Evolutionary conservation across 2,888 invertebrate genomes (phyloP).

Genomic region (Tetrapedia diversipes): DNA sequence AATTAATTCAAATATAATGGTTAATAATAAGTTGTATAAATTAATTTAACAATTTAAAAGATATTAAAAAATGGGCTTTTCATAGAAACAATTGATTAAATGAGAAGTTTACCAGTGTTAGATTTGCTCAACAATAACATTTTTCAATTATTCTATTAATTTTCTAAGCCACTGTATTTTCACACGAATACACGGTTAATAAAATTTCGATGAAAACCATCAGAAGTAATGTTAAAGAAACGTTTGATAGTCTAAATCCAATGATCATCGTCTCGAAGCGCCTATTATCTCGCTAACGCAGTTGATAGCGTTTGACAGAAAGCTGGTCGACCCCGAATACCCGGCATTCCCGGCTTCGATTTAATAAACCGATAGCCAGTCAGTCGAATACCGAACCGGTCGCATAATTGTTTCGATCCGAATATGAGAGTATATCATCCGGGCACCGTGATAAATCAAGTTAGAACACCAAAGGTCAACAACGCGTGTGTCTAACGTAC

Average conservation of each 20-base stretch:
- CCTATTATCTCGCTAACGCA: not conserved
- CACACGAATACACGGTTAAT: not conserved
- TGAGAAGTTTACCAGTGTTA: too few relatives aligned
- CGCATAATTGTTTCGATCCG: conserved; percentile 26
- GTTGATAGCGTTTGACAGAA: not conserved
- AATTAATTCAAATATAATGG: too few relatives aligned
- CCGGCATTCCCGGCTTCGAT: not conserved
- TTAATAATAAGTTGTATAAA: too few relatives aligned
- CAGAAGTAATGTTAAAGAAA: not conserved
- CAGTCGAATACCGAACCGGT: conserved; percentile 14
- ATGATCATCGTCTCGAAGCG: not conserved
- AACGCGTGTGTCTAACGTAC: not conserved
- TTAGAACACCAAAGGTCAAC: conserved; percentile 14
- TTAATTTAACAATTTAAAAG: too few relatives aligned
- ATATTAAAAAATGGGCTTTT: too few relatives aligned
- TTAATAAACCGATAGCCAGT: conserved; percentile 30
- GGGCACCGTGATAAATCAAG: conserved; percentile 30
- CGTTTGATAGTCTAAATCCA: not conserved
- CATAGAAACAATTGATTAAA: too few relatives aligned
- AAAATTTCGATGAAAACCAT: not conserved
- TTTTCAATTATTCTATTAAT: too few relatives aligned
- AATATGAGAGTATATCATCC: conserved; percentile 25
- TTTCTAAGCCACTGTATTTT: too few relatives aligned
- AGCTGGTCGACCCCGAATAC: conserved; percentile 1
- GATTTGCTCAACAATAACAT: too few relatives aligned